phyloP scores from a whole-genome alignment of 1,140 invertebrate species.

The Plutomurus gul region DNA sequence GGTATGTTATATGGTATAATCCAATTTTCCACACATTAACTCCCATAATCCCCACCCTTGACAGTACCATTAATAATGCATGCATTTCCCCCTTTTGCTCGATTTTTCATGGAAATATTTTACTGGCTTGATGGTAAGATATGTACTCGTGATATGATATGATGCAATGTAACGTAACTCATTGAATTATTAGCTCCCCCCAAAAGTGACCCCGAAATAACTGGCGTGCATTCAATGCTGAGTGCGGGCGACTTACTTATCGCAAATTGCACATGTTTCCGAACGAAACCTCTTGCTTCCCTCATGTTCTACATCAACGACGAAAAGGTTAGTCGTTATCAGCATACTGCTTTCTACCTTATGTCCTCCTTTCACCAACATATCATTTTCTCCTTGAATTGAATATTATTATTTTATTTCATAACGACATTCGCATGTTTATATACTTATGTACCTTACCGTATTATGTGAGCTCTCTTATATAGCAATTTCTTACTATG shows the following conservation, averaged over 20 bases:
- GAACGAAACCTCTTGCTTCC: conserved; percentile 55
- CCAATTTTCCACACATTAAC: conserved; percentile 29
- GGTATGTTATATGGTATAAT: conserved; percentile 10
- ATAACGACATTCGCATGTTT: too few species aligned
- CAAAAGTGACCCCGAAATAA: conserved; percentile 42
- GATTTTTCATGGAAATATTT: neutral
- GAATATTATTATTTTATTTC: too few species aligned
- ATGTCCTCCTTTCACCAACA: neutral
- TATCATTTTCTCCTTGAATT: too few species aligned
- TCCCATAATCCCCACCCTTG: conserved; percentile 12
- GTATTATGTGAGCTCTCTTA: too few species aligned
- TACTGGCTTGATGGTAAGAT: neutral
- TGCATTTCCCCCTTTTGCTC: neutral
- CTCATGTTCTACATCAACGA: conserved; percentile 56
- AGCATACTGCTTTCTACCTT: neutral
- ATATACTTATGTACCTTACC: too few species aligned
- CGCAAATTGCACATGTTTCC: conserved; percentile 56
- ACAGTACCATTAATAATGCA: conserved; percentile 25
- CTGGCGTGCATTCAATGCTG: conserved; percentile 36
- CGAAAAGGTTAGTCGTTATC: conserved; percentile 49
- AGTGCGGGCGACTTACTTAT: conserved; percentile 47
- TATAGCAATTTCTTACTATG: too few species aligned
- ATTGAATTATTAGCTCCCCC: conserved; percentile 49
- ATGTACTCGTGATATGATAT: neutral
- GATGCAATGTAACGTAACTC: neutral